Evolutionary conservation across 2,113 vertebrate species (phyloP), one percentile per base, ranked within the genome.

Genomic region (Platysternon megacephalum): DNA sequence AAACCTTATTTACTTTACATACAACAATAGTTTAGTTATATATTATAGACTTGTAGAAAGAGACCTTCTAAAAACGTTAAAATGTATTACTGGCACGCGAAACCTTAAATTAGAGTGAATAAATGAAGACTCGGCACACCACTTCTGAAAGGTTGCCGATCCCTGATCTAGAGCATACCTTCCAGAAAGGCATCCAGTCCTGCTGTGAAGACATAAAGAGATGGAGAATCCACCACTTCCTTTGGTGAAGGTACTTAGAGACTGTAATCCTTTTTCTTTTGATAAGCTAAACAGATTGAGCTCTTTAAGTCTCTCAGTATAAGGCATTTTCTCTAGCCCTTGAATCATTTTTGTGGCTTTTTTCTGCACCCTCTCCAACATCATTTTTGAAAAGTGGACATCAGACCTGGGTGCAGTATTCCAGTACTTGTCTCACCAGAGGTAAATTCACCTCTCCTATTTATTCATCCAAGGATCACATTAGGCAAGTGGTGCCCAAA

Each of bases 261-360:
- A n/a, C 16, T 65, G 14, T 65, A 65, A n/a, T n/a, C 61, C 94
- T 87, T 88, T 22, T 90, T 79, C 91, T 95, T 96, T 93, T 91
- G 2, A 87, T 84, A 95, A 93, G 13, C 35, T 79, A 72, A 86
- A 80, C 68, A 91, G 53, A 94, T 52, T 82, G 42, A 46, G 29
- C 44, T 84, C 94, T 94, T 84, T n/a, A 87, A 91, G 93, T 78
- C 6, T 79, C 84, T 85, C 65, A 87, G 28, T 22, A 17, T 85
- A 82, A 96, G 86, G 42, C 82, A 42, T 26, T 53, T 88, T 94
- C 88, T 88, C 16, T 85, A 94, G 76, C 42, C 56, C 49, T 92
- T 86, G 53, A 17, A 61, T 78, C 29, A 55, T 55, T 94, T 96
- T 35, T 90, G 42, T 55, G 48, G n/a, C 14, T 58, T 46, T 83